Evolutionary conservation across 2,113 vertebrate genomes (phyloP).

Genomic region (Cynocephalus volans): DNA sequence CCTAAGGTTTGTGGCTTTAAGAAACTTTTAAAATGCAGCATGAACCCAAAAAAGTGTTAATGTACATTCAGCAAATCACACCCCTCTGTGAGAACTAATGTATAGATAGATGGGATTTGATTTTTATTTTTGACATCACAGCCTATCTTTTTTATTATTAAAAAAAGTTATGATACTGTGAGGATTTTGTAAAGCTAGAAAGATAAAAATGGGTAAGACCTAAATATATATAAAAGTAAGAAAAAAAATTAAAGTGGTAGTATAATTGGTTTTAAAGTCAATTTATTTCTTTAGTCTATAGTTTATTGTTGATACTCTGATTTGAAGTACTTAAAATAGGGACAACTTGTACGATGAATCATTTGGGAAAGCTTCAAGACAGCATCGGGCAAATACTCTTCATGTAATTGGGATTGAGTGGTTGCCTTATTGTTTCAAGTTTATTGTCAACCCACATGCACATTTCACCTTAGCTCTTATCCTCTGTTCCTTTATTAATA

Average conservation of each 20-base stretch:
- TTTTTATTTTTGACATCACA: background rate
- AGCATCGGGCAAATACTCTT: conserved; percentile 72
- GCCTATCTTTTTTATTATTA: conserved; percentile 51
- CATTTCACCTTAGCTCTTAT: conserved; percentile 80
- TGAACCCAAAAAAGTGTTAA: background rate
- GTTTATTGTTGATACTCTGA: conserved; percentile 59
- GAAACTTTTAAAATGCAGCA: background rate
- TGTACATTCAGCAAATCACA: background rate
- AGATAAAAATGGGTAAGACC: conserved; percentile 55
- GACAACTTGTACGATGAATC: conserved; percentile 48
- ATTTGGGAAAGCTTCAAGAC: conserved; percentile 75
- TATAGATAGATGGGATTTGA: background rate
- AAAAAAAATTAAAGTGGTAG: conserved; percentile 51
- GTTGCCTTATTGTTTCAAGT: conserved; percentile 73
- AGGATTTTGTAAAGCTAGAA: conserved; percentile 46
- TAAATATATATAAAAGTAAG: conserved; percentile 56
- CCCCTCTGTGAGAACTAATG: background rate
- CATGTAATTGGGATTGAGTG: conserved; percentile 62
- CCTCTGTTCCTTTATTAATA: conserved; percentile 70
- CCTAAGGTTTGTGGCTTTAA: background rate
- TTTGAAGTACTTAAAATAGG: conserved; percentile 41
- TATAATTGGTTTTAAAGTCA: conserved; percentile 71
- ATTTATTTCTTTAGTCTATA: conserved; percentile 42
- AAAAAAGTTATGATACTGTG: conserved; percentile 28
- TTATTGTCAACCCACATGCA: conserved; percentile 75